Evolutionary conservation across 2,113 vertebrate genomes (phyloP).

Genomic region (Engraulis encrasicolus): DNA sequence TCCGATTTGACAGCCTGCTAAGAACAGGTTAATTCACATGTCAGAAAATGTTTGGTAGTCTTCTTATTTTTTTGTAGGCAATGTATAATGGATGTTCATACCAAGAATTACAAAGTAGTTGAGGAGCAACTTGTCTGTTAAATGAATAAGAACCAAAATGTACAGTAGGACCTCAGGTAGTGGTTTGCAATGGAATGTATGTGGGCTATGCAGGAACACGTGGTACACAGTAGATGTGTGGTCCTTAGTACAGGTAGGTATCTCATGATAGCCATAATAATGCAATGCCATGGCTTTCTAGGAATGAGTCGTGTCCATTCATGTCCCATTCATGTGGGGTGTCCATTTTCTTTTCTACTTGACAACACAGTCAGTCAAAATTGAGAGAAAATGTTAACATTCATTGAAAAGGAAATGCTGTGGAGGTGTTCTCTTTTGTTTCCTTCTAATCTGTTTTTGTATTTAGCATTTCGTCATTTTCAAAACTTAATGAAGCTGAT

Average conservation of each 20-base stretch:
- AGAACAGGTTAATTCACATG: background rate
- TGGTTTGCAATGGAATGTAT: background rate
- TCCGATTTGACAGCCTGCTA: background rate
- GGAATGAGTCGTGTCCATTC: background rate
- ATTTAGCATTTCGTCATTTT: no score
- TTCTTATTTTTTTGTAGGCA: background rate
- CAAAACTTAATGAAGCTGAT: no score
- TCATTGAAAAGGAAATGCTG: no score
- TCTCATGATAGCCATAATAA: background rate
- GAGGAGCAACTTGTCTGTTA: background rate
- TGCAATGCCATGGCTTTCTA: background rate
- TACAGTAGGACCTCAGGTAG: no score
- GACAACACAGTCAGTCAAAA: no score
- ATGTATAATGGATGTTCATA: background rate
- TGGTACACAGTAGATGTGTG: background rate
- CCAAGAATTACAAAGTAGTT: background rate
- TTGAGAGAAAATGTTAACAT: no score
- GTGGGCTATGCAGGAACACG: background rate
- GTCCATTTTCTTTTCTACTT: no score
- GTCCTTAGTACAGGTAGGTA: background rate
- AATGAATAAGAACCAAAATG: background rate
- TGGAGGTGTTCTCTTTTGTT: no score
- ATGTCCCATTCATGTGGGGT: no score
- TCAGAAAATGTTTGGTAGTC: background rate
- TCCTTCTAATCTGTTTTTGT: no score